Base-by-base conservation (phyloP, 2,113 vertebrate species). In the Ceuthmochares aereus region DNA sequence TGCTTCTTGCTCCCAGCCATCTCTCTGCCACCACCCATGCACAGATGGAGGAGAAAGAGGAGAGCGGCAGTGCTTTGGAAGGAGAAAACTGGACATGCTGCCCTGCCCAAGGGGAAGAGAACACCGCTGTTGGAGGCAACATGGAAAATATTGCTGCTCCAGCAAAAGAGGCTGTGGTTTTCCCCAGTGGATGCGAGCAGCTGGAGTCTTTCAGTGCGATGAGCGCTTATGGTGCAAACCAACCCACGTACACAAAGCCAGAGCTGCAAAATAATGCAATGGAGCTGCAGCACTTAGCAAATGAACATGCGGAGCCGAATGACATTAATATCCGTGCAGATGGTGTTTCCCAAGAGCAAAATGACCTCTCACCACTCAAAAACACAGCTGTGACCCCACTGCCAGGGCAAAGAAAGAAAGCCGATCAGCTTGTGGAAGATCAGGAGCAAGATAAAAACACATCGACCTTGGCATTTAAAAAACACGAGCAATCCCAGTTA, bases 381-480 rank as follows among this genome's bases (percentile, higher is more conserved):
- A 87, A 40, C 84, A 51, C 78, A 10, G 49, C 8, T 1, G 77
- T 76, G 94, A 96, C 96, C 89, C 93, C 49, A 16, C 74, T 77
- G 66, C 77, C 62, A 47, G 88, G 95, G 85, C 90, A 95, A 37
- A 76, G 26, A 5, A 27, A 87, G 74, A 89, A 93, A 94, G 89
- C 52, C 30, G 91, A 94, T 77, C 91, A 56, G 78, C 91, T 76
- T 26, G 1, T 54, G 56, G 77, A 87, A 32, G 93, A 95, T 78
- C 84, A 56, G 36, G 85, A 97, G 21, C 69, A 84, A 88, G 94
- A 91, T 85, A 95, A 87, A 93, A 95, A 72, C 91, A 96, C 95
- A 68, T 54, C 62, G 43, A 91, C 96, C 90, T 95, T 98, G 97
- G 96, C 95, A 91, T 96, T 98, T 89, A 87, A 91, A 87, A 97